Conservation (phyloP, 2,888 invertebrate genomes). For the Clivina fossor region DNA sequence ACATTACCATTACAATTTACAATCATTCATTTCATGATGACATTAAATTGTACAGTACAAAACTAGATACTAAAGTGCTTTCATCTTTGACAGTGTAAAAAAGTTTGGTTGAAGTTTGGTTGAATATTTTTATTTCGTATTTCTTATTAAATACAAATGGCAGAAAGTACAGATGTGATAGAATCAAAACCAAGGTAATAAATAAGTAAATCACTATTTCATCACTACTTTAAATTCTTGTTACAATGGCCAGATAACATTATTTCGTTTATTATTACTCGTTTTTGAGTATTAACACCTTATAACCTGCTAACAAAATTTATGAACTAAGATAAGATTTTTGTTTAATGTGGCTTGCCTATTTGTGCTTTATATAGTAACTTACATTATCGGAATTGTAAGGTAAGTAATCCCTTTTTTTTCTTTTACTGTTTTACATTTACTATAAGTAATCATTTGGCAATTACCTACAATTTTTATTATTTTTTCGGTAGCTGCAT, state of each 20-base stretch:
- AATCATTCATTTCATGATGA: constrained; percentile 9
- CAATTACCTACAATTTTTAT: neutral
- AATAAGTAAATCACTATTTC: too few species aligned
- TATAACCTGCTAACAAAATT: neutral
- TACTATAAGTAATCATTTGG: too few species aligned
- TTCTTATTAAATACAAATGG: constrained; percentile 22
- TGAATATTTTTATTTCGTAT: constrained; percentile 24
- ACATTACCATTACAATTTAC: neutral
- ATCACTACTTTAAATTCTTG: neutral
- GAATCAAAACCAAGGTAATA: constrained; percentile 32
- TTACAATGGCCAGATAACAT: constrained; percentile 1
- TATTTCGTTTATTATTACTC: constrained; percentile 8
- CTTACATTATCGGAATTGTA: constrained; percentile 14
- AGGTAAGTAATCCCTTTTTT: constrained; percentile 23
- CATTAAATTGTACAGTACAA: neutral
- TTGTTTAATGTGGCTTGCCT: constrained; percentile 19
- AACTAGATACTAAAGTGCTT: neutral
- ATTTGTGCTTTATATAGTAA: constrained; percentile 8
- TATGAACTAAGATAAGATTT: constrained; percentile 11
- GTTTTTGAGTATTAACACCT: constrained; percentile 7
- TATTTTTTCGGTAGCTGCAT: constrained; percentile 29
- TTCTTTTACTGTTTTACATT: constrained; percentile 1
- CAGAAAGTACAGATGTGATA: constrained; percentile 22
- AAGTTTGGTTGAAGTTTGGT: constrained; percentile 25
- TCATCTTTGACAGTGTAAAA: constrained; percentile 1